phyloP scores from a whole-genome alignment of 1,140 invertebrate genomes.

The Trachymyrmex cornetzi region DNA sequence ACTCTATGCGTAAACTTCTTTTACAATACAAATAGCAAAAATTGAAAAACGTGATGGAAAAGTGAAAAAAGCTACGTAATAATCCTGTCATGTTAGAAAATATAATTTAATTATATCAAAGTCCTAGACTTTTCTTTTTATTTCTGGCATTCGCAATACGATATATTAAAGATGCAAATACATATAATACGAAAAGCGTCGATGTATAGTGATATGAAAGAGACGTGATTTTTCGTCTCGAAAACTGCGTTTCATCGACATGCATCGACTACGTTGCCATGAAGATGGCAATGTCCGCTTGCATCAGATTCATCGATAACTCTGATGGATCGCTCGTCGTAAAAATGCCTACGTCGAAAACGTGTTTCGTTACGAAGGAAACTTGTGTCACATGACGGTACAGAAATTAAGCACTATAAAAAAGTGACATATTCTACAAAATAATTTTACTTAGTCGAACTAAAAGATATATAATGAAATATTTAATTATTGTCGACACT shows the following conservation, averaged over 20 bases:
- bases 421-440: neutral
- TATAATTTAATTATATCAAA: neutral
- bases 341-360: slow-evolving; percentile 28
- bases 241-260: slow-evolving; percentile 37
- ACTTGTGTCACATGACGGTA: neutral
- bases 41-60: neutral
- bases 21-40: neutral
- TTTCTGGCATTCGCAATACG: neutral
- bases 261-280: neutral
- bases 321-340: slow-evolving; percentile 40
- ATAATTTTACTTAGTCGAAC: neutral
- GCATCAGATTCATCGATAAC: slow-evolving; percentile 53
- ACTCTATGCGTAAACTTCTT: no score
- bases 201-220: neutral
- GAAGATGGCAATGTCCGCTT: slow-evolving; percentile 25
- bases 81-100: neutral
- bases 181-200: slow-evolving; percentile 3
- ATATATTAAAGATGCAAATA: slow-evolving; percentile 15
- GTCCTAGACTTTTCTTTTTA: neutral
- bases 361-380: slow-evolving; percentile 21
- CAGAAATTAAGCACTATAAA: slow-evolving; percentile 18
- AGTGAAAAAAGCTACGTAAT: neutral
- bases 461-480: neutral
- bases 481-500: no score
- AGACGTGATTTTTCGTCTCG: slow-evolving; percentile 32